phyloP scores from a whole-genome alignment of 2,888 invertebrate species.

The Dysmachus trigonus region DNA sequence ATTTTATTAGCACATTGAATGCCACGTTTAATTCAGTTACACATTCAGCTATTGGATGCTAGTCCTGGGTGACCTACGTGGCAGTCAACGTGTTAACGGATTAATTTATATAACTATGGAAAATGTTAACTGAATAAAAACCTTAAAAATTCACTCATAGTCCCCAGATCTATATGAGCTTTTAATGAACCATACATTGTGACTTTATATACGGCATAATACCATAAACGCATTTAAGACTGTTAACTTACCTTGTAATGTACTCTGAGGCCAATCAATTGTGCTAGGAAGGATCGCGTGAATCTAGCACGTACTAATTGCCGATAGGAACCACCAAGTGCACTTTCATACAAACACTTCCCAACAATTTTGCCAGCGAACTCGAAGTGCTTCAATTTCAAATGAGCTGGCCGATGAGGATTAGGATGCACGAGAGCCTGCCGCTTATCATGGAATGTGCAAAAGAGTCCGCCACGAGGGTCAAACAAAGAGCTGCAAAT shows the following conservation, averaged over 20 bases:
- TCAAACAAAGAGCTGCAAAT: constrained; percentile 89
- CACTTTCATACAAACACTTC: constrained; percentile 93
- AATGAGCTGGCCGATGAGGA: constrained; percentile 76
- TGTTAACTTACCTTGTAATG: constrained; percentile 80
- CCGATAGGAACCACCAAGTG: constrained; percentile 86
- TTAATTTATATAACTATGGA: no score
- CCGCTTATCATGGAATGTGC: constrained; percentile 84
- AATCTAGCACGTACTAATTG: constrained; percentile 91
- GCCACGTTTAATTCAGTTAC: no score
- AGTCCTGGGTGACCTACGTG: no score
- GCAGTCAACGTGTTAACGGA: no score
- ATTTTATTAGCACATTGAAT: no score
- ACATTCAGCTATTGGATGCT: no score
- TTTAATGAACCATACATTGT: no score
- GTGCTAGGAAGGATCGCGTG: constrained; percentile 91
- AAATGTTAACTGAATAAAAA: no score
- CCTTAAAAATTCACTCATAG: no score
- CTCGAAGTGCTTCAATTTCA: constrained; percentile 90
- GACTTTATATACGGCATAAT: no score
- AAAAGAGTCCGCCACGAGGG: constrained; percentile 82
- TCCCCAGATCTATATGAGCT: no score
- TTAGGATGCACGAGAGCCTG: constrained; percentile 92
- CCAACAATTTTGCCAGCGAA: constrained; percentile 94
- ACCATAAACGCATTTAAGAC: no score
- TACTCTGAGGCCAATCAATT: constrained; percentile 90